These are phyloP conservation scores for Brienomyrus longianalis DNA, from an alignment of 2,113 vertebrate genomes.

Conservation along the genomic window DNA sequence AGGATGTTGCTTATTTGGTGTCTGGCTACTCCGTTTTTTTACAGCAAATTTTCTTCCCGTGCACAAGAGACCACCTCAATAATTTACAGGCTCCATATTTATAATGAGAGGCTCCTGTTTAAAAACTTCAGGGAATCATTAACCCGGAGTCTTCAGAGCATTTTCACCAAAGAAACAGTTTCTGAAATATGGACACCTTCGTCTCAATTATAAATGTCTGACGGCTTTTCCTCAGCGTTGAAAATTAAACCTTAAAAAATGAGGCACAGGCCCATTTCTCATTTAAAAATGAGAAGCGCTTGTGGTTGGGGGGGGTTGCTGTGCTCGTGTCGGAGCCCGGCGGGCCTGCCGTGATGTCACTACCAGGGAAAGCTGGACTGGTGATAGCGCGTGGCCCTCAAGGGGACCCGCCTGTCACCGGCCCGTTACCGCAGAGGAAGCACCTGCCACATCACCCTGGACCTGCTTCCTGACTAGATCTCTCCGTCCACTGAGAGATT, in stretches of 20 bases:
- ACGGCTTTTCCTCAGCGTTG: constrained; percentile 62
- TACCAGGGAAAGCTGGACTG: not conserved
- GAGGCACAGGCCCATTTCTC: constrained; percentile 46
- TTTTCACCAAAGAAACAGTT: constrained; percentile 37
- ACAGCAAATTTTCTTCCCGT: constrained; percentile 27
- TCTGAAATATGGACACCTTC: constrained; percentile 49
- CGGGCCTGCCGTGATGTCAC: constrained; percentile 5
- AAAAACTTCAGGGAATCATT: constrained; percentile 37
- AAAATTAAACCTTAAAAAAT: constrained; percentile 62
- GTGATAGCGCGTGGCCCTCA: constrained; percentile 10
- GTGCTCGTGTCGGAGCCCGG: not conserved
- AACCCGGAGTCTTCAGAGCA: constrained; percentile 28
- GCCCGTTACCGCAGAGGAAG: not conserved
- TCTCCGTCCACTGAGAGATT: not conserved
- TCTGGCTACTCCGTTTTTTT: constrained; percentile 8
- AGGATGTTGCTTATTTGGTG: constrained; percentile 13
- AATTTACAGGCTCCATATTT: constrained; percentile 35
- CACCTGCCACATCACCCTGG: not conserved
- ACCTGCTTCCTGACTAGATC: not conserved
- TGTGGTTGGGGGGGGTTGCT: not conserved
- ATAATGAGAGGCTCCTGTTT: constrained; percentile 26
- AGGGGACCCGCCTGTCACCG: constrained; percentile 11
- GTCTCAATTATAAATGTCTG: constrained; percentile 62
- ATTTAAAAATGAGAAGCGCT: constrained; percentile 43
- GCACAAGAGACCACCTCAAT: constrained; percentile 27